phyloP scores from a whole-genome alignment of 1,140 invertebrate species.

The Brachionus manjavacas region DNA sequence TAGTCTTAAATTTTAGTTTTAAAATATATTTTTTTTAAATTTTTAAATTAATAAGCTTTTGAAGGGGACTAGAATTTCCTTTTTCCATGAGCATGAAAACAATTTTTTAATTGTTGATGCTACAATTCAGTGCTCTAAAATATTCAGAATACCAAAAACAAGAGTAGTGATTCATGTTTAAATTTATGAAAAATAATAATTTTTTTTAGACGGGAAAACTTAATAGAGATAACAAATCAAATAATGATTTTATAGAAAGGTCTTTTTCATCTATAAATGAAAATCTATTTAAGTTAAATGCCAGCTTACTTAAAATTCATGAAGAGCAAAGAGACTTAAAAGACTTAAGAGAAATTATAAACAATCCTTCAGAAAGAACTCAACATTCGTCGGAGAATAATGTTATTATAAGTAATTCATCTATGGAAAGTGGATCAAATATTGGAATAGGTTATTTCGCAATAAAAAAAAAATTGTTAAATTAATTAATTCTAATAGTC shows the following conservation, averaged over 20 bases:
- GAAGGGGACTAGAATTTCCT: background rate
- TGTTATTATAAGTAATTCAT: background rate
- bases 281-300: background rate
- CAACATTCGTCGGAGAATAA: background rate
- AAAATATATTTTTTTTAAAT: background rate
- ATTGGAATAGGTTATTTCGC: background rate
- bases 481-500: background rate
- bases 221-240: background rate
- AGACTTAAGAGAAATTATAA: background rate
- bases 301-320: background rate
- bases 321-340: background rate
- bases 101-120: background rate
- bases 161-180: background rate
- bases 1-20: background rate
- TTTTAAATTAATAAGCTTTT: too few relatives aligned
- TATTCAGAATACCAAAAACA: background rate
- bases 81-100: background rate
- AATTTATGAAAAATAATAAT: background rate
- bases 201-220: background rate
- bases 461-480: background rate
- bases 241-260: background rate
- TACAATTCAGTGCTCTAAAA: background rate
- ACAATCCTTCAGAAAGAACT: background rate
- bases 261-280: background rate
- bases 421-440: background rate